A percentile compares a stretch with the other conserved stretches of the same genome.
Conservation (phyloP, 2,888 invertebrate genomes). For the Pachydiplax longipennis region DNA sequence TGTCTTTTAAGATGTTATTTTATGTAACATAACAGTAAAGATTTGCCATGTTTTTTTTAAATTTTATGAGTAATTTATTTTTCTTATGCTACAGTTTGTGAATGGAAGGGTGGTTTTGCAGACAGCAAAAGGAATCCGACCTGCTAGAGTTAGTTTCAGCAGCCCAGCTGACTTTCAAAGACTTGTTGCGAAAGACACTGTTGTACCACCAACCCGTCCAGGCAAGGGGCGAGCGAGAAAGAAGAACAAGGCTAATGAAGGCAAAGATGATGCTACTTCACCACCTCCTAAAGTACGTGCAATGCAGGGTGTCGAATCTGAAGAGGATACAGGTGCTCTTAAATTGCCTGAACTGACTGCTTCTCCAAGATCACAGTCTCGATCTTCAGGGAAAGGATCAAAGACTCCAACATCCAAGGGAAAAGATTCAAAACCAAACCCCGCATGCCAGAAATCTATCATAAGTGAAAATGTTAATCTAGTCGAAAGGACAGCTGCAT, state of each 20-base stretch:
- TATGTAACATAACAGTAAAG: too few species aligned
- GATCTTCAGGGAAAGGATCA: background rate
- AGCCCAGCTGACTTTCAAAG: slow-evolving; percentile 32
- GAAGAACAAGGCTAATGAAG: background rate
- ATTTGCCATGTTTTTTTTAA: too few species aligned
- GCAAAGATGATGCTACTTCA: background rate
- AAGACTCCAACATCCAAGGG: background rate
- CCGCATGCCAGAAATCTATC: background rate
- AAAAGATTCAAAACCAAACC: background rate
- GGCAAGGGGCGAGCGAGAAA: background rate
- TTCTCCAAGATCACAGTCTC: background rate
- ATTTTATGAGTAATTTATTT: slow-evolving; percentile 26
- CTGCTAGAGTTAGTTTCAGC: slow-evolving; percentile 66
- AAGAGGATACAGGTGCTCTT: background rate
- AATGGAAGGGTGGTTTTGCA: slow-evolving; percentile 79
- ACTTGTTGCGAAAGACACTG: background rate
- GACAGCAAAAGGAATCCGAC: slow-evolving; percentile 72
- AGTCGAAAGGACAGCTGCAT: background rate
- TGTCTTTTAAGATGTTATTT: too few species aligned
- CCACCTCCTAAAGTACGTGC: slow-evolving; percentile 15
- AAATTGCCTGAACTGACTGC: background rate
- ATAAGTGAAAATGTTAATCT: background rate
- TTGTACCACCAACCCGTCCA: background rate
- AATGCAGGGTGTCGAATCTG: background rate
- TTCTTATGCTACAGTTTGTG: slow-evolving; percentile 68